Evolutionary conservation across 2,888 invertebrate species (phyloP), one percentile per base, ranked within the genome.

Genomic region (Apotomis turbidana): DNA sequence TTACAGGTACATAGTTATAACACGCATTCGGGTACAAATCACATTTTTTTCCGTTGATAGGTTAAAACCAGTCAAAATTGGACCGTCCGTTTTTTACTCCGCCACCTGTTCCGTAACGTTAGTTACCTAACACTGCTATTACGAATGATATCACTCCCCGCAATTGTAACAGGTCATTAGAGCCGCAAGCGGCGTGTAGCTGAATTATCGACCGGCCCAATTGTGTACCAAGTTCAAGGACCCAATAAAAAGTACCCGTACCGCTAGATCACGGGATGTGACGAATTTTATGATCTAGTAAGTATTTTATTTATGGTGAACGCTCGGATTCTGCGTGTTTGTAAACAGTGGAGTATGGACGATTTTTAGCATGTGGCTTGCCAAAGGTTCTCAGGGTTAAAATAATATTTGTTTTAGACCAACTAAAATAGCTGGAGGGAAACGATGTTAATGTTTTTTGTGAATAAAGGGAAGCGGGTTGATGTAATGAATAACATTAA

Each of bases 181-280:
- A 83, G 78, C 81, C 82, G 85, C 85, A 81, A 82, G 78, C 76
- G 81, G 80, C 79, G 81, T 81, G 83, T 80, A 81, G 81, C 82
- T 83, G 84, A 86, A 90, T 87, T 91, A 92, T 92, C 91, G 92
- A 92, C 90, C 91, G 88, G 82, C 88, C 83, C 87, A 91, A 90
- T 88, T 87, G 87, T 87, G 81, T 83, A 80, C 88, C 88, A 92
- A 90, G 93, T 93, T 93, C 93, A 92, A 92, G 93, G 92, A 83
- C 88, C 86, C 87, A 86, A 90, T 91, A 90, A 91, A 91, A 72
- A 75, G 61, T 78, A 85, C 85, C 87, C 87, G 80, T 79, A 76
- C 78, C 76, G 72, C 77, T 78, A 80, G 80, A 80, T 83, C 80
- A 83, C 83, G 82, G 82, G 84, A 85, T 85, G 83, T 86, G 82